Evolutionary conservation across 2,888 invertebrate genomes (phyloP), one percentile per base, ranked within the genome.

Genomic region (Panorpa germanica): DNA sequence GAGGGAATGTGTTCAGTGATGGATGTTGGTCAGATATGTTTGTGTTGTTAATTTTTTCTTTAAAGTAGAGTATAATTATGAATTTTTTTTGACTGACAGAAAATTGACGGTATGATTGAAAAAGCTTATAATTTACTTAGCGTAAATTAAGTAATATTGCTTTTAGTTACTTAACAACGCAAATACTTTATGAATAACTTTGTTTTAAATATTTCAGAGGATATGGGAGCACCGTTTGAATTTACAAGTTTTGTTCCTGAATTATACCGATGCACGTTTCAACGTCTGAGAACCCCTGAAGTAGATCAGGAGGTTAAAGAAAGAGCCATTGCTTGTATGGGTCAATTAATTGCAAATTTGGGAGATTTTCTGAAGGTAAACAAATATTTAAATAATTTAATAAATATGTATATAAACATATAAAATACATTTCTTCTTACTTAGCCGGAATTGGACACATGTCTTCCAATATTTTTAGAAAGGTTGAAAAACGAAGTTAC

Each of bases 281-380:
- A 76, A 35, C 70, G 91, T 34, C 62, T 98, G 21, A 77, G 77
- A 44, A 86, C 95, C 18, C 82, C 93, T 0, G 96, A 98, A 50
- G 91, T 96, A 47, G 98, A 98, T 59, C 96, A 98, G 52, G 98
- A 98, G 57, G 96, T 98, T 1, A 96, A 98, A 53, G 98, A 98
- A 49, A 69, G 91, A 14, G 93, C 98, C 7, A 96, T 98, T 38
- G 81, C 90, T 2, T 90, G 95, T 44, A 86, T 90, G 77, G 91
- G 93, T 9, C 88, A 93, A 53, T 76, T 95, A 28, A 70, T 96
- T 28, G 80, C 85, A 35, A 85, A 86, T 51, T 71, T 95, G 40
- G 93, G 91, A 1, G 90, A 93, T 52, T 70, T 72, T 41, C 54
- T 93, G 29, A 61, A 73, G 51, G 63, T 65, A 35, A 27, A 35